Evolutionary conservation across 2,113 vertebrate species (phyloP), one percentile per base, ranked within the genome.

Genomic region (Alces alces): DNA sequence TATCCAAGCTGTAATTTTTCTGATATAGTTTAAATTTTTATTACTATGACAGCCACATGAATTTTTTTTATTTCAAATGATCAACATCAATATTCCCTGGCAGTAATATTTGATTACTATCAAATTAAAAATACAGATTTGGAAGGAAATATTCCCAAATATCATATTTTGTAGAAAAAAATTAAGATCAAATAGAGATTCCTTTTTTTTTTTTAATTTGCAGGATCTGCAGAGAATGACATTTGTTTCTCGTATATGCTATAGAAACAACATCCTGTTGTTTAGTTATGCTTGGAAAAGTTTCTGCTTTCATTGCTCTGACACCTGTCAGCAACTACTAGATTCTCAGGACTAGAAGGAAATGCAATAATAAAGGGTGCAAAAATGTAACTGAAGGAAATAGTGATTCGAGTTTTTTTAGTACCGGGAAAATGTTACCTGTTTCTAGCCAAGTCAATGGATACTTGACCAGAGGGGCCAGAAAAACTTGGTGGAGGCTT

Each of bases 401-500:
- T 28, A 30, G 11, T 78, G 92, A 93, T n/a, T 91, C 33, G 10
- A 43, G 13, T 91, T 88, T 73, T 94, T 96, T 96, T 3, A 14
- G 33, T 45, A 36, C 0, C 45, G 4, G 5, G 30, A 79, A 86
- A 98, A 94, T 6, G 15, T 7, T 43, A 19, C 47, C 70, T 45
- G 7, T 58, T 79, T 73, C 76, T 6, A 33, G n/a, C 14, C 57
- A 57, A 55, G 95, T 58, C 95, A 66, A 73, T 25, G 15, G 27
- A 4, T 60, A 39, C 15, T 83, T 86, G 78, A 91, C 58, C 50
- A 33, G 1, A 93, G 57, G 89, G 78, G 45, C 97, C 25, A 93
- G 87, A 85, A 97, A 96, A 96, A 98, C 97, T 97, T 0, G 83
- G 92, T 57, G 87, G 61, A 54, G 96, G 97, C 84, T 97, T 39